These are phyloP conservation scores for Linyphia triangularis DNA, from an alignment of 2,888 invertebrate species.

Conservation along the genomic window DNA sequence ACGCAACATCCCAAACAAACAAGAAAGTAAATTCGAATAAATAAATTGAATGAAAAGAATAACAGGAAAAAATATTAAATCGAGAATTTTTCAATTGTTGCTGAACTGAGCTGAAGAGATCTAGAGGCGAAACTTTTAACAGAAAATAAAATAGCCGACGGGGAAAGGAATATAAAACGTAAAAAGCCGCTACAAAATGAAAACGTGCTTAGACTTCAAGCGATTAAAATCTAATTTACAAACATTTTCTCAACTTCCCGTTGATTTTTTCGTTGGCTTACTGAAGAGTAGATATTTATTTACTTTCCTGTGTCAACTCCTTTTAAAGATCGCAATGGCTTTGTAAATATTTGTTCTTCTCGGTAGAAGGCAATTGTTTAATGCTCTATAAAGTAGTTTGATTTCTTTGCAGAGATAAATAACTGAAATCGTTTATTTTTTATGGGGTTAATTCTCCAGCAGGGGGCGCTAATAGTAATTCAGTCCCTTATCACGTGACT, in stretches of 20 bases:
- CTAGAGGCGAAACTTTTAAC: slow-evolving; percentile 27
- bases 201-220: slow-evolving; percentile 53
- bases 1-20: too few relatives aligned
- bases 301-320: neutral
- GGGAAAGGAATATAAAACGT: slow-evolving; percentile 35
- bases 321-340: neutral
- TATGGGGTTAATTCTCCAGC: too few relatives aligned
- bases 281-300: neutral
- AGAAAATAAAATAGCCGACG: slow-evolving; percentile 46
- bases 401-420: too few relatives aligned
- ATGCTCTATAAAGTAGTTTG: neutral
- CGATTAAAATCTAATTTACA: slow-evolving; percentile 73
- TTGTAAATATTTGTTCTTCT: neutral
- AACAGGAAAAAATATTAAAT: slow-evolving; percentile 26
- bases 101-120: slow-evolving; percentile 26
- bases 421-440: too few relatives aligned
- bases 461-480: too few relatives aligned
- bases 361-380: neutral
- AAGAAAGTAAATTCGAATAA: slow-evolving; percentile 9
- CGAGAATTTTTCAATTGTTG: slow-evolving; percentile 4
- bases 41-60: neutral
- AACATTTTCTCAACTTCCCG: slow-evolving; percentile 41
- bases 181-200: slow-evolving; percentile 56
- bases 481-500: too few relatives aligned
- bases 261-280: slow-evolving; percentile 3